phyloP scores from a whole-genome alignment of 2,888 invertebrate genomes.

The Chaitophorus viminalis region DNA sequence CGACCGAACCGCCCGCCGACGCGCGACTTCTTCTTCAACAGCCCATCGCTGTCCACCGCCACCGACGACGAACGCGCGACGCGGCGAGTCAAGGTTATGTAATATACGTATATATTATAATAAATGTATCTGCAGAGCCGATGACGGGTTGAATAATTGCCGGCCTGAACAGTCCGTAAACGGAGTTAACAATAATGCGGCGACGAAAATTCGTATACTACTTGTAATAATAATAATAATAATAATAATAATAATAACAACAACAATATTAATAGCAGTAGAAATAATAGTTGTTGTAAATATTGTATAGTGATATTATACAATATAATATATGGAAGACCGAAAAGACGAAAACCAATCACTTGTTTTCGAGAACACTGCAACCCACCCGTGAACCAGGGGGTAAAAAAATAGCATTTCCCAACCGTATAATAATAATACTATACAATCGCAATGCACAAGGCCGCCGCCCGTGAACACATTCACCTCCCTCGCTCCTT shows the following conservation, averaged over 20 bases:
- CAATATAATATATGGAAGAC: no score
- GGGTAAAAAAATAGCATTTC: background rate
- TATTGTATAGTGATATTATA: no score
- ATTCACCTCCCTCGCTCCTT: background rate
- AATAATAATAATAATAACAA: no score
- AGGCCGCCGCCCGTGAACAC: background rate
- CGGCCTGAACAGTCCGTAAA: background rate
- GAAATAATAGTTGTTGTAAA: background rate
- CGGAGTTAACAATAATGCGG: background rate
- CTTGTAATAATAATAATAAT: background rate
- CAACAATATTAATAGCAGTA: background rate
- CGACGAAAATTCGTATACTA: background rate
- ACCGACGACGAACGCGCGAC: background rate
- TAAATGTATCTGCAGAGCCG: background rate
- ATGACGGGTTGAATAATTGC: slow-evolving; percentile 16
- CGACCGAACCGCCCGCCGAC: background rate
- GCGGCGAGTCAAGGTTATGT: slow-evolving; percentile 31
- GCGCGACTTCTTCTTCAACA: slow-evolving; percentile 9
- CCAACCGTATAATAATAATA: background rate
- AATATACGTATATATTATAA: slow-evolving; percentile 12
- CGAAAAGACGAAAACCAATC: background rate
- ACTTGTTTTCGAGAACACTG: background rate
- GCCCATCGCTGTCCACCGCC: background rate
- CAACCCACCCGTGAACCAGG: background rate
- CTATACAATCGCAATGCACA: background rate